Conservation (phyloP, 1,140 invertebrate species). For the Dendrolimus kikuchii region DNA sequence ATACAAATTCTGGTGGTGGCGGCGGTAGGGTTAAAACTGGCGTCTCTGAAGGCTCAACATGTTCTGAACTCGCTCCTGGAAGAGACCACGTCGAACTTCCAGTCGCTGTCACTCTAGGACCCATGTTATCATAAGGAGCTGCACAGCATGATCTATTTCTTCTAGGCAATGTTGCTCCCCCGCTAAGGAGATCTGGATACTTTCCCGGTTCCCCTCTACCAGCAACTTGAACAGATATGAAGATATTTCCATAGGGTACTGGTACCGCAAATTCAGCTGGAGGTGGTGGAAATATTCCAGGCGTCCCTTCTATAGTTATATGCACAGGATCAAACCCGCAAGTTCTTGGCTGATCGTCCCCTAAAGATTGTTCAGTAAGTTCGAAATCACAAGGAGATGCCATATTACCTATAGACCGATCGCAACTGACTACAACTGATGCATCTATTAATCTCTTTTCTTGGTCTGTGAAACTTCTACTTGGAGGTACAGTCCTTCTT, state of each 20-base stretch:
- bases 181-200: conserved; percentile 69
- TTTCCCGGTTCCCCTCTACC: conserved; percentile 78
- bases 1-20: conserved; percentile 63
- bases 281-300: conserved; percentile 59
- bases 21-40: conserved; percentile 56
- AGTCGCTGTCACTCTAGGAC: conserved; percentile 88
- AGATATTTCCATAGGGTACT: conserved; percentile 66
- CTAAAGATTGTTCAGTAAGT: conserved; percentile 64
- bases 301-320: conserved; percentile 84
- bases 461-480: conserved; percentile 86
- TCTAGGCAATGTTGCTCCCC: conserved; percentile 60
- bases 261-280: conserved; percentile 67
- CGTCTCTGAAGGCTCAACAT: conserved; percentile 44
- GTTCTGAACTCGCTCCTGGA: conserved; percentile 74
- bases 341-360: conserved; percentile 50
- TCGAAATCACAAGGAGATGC: conserved; percentile 76
- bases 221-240: conserved; percentile 67
- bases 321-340: conserved; percentile 71
- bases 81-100: conserved; percentile 87
- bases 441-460: conserved; percentile 87
- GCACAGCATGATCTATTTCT: conserved; percentile 51
- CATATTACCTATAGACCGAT: conserved; percentile 73
- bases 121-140: conserved; percentile 89
- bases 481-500: conserved; percentile 76
- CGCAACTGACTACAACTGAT: conserved; percentile 81